phyloP scores from a whole-genome alignment of 2,113 vertebrate genomes.

The Callipepla californica region DNA sequence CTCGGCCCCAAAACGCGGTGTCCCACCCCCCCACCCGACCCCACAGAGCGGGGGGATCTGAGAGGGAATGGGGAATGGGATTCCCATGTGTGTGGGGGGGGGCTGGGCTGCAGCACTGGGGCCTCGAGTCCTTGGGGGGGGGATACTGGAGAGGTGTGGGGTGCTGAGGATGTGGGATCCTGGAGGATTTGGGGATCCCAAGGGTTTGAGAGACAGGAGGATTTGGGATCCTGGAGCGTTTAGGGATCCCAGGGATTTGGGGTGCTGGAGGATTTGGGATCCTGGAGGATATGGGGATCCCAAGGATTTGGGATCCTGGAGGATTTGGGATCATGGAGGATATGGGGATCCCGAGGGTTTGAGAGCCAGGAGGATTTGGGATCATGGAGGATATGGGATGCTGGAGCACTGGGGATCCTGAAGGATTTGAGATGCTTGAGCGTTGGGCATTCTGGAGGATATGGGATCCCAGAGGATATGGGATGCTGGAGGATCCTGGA shows the following conservation, averaged over 20 bases:
- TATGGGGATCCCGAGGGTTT: too few relatives aligned
- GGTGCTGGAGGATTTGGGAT: background rate
- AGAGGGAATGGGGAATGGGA: background rate
- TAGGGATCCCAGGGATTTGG: background rate
- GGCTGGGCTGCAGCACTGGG: fast-evolving
- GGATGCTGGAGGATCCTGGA: background rate
- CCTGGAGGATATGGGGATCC: too few relatives aligned
- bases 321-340: too few relatives aligned
- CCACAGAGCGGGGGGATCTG: fast-evolving
- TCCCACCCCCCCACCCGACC: too few relatives aligned
- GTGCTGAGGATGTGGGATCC: too few relatives aligned
- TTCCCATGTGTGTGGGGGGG: fast-evolving
- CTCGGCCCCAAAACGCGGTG: background rate
- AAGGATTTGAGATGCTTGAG: too few relatives aligned
- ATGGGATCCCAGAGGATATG: too few relatives aligned
- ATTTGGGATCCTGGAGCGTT: background rate
- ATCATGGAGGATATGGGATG: too few relatives aligned
- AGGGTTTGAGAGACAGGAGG: background rate
- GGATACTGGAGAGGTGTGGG: too few relatives aligned
- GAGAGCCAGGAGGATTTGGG: too few relatives aligned
- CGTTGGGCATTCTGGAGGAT: too few relatives aligned
- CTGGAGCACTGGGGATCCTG: background rate
- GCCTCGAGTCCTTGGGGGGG: background rate
- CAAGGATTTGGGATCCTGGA: background rate
- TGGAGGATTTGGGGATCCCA: background rate